Evolutionary conservation across 2,888 invertebrate species (phyloP).

Genomic region (Isoperla grammatica): DNA sequence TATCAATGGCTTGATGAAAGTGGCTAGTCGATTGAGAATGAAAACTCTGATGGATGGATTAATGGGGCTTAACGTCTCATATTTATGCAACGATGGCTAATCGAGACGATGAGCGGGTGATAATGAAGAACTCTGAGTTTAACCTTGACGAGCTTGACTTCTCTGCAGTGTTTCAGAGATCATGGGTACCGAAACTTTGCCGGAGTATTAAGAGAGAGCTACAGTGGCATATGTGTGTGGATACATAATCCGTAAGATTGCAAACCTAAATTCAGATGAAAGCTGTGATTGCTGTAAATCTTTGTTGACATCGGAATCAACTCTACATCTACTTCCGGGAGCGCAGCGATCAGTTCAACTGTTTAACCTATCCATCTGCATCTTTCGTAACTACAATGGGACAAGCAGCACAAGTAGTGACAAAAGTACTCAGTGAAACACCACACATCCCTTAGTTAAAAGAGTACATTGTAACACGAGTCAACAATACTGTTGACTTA

Average conservation of each 20-base stretch:
- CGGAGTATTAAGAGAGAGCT: not conserved
- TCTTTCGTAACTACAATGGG: not conserved
- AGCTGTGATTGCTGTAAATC: not conserved
- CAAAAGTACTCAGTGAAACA: no score
- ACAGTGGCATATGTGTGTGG: not conserved
- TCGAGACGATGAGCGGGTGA: no score
- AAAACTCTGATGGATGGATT: slow-evolving; percentile 3
- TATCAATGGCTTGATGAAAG: not conserved
- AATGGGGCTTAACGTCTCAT: no score
- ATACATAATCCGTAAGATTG: not conserved
- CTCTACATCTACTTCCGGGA: not conserved
- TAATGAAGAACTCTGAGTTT: no score
- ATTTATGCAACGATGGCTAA: no score
- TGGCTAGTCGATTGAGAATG: not conserved
- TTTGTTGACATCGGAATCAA: not conserved
- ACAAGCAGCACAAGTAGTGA: not conserved
- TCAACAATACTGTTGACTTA: no score
- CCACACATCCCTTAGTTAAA: no score
- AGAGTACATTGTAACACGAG: no score
- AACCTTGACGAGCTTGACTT: not conserved
- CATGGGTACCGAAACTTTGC: not conserved
- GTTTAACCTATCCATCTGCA: not conserved
- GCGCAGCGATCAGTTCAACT: not conserved
- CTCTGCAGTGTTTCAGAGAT: not conserved
- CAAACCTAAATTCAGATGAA: not conserved